These are phyloP conservation scores for Zalophus californianus DNA, from an alignment of 2,797 vertebrate species.

Conservation along the genomic window DNA sequence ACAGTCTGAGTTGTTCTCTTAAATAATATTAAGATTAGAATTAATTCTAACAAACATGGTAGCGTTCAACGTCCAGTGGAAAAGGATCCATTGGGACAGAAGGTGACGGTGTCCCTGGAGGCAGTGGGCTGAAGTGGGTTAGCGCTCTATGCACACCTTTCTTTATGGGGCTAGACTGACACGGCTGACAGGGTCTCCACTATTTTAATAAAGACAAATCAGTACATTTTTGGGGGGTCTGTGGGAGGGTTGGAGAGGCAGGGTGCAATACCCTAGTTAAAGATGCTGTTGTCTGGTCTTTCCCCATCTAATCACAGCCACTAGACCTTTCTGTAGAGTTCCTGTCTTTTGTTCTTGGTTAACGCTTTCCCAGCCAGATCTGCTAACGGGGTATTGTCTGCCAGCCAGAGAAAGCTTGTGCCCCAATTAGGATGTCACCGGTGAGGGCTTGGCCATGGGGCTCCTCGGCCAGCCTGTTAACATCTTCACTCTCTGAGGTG, in stretches of 20 bases:
- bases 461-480: not conserved
- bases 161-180: not conserved
- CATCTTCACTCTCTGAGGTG: not conserved
- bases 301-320: not conserved
- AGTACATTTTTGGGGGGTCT: not conserved
- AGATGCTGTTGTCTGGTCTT: not conserved
- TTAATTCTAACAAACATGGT: not conserved
- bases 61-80: not conserved
- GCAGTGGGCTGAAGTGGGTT: not conserved
- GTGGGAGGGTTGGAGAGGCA: too few species aligned
- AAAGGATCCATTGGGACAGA: rapidly evolving
- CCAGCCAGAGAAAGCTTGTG: not conserved
- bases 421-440: not conserved
- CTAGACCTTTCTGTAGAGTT: not conserved
- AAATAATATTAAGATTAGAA: not conserved
- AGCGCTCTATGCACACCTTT: not conserved
- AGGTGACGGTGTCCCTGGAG: not conserved
- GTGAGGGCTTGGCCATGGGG: not conserved
- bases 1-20: not conserved
- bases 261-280: not conserved
- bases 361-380: not conserved
- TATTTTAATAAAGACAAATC: not conserved
- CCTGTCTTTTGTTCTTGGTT: not conserved
- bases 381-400: not conserved
- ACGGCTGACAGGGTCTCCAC: not conserved